Evolutionary conservation across 2,888 invertebrate genomes (phyloP).

Genomic region (Oscheius sp.): DNA sequence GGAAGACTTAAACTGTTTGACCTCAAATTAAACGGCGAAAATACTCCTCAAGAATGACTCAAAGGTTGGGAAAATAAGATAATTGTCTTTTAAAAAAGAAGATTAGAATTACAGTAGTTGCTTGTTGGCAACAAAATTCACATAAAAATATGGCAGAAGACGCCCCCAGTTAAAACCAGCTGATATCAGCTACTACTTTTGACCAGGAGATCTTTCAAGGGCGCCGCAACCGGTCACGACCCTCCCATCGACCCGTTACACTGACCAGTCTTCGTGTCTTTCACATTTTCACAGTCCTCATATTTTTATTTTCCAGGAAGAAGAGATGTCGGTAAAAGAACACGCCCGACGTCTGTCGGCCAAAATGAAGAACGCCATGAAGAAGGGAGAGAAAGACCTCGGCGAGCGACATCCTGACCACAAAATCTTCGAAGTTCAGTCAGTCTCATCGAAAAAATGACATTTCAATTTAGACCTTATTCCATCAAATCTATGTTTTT

Average conservation of each 20-base stretch:
- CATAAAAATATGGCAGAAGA: too few species aligned
- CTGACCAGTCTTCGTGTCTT: not conserved
- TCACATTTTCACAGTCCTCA: not conserved
- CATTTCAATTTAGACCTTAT: not conserved
- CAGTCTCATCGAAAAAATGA: not conserved
- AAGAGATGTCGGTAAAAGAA: slow-evolving; percentile 1
- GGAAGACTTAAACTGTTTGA: too few species aligned
- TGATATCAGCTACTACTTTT: too few species aligned
- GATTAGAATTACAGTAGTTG: too few species aligned
- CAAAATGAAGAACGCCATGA: slow-evolving; percentile 18
- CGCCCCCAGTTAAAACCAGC: too few species aligned
- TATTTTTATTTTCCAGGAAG: not conserved
- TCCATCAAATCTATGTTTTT: not conserved
- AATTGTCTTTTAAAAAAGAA: too few species aligned
- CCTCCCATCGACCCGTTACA: slow-evolving; percentile 21
- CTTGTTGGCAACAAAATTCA: too few species aligned
- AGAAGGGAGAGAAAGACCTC: slow-evolving; percentile 17
- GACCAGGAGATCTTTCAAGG: slow-evolving; percentile 22
- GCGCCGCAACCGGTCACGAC: slow-evolving; percentile 14
- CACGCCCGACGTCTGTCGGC: slow-evolving; percentile 9
- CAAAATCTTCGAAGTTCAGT: slow-evolving; percentile 12
- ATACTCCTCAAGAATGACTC: too few species aligned
- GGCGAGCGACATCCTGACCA: slow-evolving; percentile 17
- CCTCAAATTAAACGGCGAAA: too few species aligned
- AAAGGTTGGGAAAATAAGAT: too few species aligned